These are phyloP conservation scores for Dione juno DNA, from an alignment of 2,888 invertebrate genomes.

Conservation along the genomic window DNA sequence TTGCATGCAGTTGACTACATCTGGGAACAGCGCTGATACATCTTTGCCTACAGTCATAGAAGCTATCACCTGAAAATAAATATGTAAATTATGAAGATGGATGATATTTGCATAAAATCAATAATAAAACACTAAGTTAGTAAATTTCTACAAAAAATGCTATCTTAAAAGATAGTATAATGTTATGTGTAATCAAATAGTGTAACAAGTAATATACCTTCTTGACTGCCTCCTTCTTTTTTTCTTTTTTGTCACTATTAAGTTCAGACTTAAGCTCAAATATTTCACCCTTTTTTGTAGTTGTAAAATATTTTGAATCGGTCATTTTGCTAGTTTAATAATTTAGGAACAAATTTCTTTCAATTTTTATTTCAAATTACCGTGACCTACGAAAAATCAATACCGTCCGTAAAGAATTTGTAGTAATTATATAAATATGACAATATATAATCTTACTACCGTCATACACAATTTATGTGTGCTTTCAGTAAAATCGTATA, in stretches of 20 bases:
- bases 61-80: constrained; percentile 92
- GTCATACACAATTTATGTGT: background rate
- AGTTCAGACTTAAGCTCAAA: constrained; percentile 99
- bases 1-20: constrained; percentile 99
- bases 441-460: constrained; percentile 29
- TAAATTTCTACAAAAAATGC: background rate
- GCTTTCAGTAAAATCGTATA: background rate
- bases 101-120: background rate
- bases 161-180: background rate
- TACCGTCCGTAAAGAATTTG: constrained; percentile 43
- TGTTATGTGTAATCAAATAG: constrained; percentile 3
- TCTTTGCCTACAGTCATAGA: constrained; percentile 99
- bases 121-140: constrained; percentile 1
- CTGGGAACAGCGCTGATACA: constrained; percentile 98
- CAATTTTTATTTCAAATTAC: constrained; percentile 31
- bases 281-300: constrained; percentile 99
- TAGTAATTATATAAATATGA: constrained; percentile 4
- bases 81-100: background rate
- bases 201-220: constrained; percentile 87
- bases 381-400: constrained; percentile 59
- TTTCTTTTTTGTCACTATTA: constrained; percentile 99
- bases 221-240: constrained; percentile 99
- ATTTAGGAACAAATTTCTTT: constrained; percentile 14
- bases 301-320: constrained; percentile 99
- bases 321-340: constrained; percentile 87